phyloP scores from a whole-genome alignment of 2,797 vertebrate species.

The Phrynocephalus guinanensis region DNA sequence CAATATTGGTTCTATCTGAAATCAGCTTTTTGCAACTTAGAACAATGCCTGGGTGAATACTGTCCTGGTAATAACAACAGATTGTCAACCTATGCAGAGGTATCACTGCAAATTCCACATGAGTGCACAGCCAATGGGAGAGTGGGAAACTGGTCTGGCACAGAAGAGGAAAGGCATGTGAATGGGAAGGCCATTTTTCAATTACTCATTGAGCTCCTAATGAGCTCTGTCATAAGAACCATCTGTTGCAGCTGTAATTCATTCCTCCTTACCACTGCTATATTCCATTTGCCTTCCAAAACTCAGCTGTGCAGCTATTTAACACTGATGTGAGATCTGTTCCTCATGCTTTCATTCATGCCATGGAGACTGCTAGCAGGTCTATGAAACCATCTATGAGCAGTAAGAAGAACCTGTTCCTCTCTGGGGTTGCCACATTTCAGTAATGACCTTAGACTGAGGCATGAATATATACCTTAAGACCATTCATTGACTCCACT shows the following conservation, averaged over 20 bases:
- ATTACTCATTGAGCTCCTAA: conserved; percentile 9
- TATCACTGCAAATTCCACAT: neutral
- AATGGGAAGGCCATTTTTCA: neutral
- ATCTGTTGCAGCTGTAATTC: neutral
- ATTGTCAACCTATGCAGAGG: neutral
- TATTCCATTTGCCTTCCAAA: neutral
- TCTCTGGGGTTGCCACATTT: neutral
- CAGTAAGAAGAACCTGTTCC: neutral
- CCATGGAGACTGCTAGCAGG: neutral
- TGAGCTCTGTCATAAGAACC: conserved; percentile 1
- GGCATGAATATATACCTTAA: neutral
- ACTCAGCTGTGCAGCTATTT: neutral
- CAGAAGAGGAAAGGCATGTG: neutral
- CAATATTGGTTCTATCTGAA: neutral
- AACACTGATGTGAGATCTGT: neutral
- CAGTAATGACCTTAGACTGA: neutral
- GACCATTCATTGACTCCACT: neutral
- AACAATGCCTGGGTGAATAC: neutral
- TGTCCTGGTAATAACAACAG: neutral
- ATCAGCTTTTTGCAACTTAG: neutral
- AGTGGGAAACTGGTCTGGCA: neutral
- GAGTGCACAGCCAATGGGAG: neutral
- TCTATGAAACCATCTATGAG: neutral
- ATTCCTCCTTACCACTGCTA: neutral
- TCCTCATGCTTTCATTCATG: neutral